Evolutionary conservation across 2,888 invertebrate species (phyloP), one percentile per base, ranked within the genome.

Genomic region (Eupithecia exiguata): DNA sequence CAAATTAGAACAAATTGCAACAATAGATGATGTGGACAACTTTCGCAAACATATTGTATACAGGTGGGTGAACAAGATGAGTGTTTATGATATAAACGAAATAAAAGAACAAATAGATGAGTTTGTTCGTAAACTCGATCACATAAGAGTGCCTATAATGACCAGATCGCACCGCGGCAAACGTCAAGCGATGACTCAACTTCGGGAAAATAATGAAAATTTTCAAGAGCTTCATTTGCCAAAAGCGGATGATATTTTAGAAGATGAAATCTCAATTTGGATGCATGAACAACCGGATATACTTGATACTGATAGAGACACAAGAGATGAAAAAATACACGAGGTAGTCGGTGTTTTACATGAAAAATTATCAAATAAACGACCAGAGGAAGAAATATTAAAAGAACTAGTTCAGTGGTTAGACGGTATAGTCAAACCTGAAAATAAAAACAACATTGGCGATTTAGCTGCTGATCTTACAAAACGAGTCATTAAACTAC

Each of bases 191-290:
- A 85, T 87, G 79, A 78, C 77, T 68, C 82, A 84, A 70, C 73
- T 83, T 36, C 82, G 83, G 69, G 77, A 82, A 40, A 21, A 40
- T 21, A 35, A 76, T 76, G 67, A 78, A 83, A 69, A 69, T 69
- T 18, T 78, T 79, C 46, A 78, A 6, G 80, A 82, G 43, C 74
- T 82, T 46, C 83, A 80, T 74, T 70, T 83, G 38, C 82, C 86
- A 14, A 81, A 81, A 72, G 83, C 81, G 10, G 76, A 80, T 68
- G 86, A 89, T 74, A 78, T 88, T 9, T 69, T 90, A 74, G 83
- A 87, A 87, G 88, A 90, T 74, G 85, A 87, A 81, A 88, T 90
- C 78, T 88, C 88, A 0, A 83, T 86, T 18, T 90, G 89, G 89
- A 82, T 90, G 78, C 86, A 89, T 76, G 84, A 89, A 72, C 88